Evolutionary conservation across 1,140 invertebrate species (phyloP).

Genomic region (Drosophila hydei): DNA sequence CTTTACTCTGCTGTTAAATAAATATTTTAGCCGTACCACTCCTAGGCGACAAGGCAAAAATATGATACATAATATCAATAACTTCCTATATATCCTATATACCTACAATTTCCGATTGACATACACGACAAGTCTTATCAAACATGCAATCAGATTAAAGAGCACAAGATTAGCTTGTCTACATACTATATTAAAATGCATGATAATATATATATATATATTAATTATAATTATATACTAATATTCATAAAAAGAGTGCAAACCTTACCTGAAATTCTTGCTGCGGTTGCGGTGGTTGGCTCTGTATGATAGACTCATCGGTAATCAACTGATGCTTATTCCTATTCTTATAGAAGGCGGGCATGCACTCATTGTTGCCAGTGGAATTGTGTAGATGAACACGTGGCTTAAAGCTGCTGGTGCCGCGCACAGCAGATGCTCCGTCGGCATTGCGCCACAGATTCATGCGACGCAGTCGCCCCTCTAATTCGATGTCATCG

Average conservation of each 20-base stretch:
- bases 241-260: constrained; percentile 2
- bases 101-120: no score
- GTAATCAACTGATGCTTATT: constrained; percentile 61
- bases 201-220: constrained; percentile 1
- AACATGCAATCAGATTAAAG: constrained; percentile 5
- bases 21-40: no score
- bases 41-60: no score
- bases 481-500: constrained; percentile 79
- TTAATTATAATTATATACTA: constrained; percentile 8
- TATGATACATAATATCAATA: no score
- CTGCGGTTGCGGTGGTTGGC: constrained; percentile 72
- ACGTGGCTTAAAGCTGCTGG: constrained; percentile 37
- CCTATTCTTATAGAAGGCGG: constrained; percentile 69
- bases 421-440: neutral
- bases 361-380: constrained; percentile 63
- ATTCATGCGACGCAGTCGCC: constrained; percentile 71
- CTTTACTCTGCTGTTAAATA: no score
- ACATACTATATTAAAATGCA: neutral
- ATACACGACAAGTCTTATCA: neutral
- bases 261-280: constrained; percentile 73
- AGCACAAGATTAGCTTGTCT: constrained; percentile 2
- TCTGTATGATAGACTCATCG: constrained; percentile 78
- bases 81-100: no score
- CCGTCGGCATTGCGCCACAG: constrained; percentile 61
- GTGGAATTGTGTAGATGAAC: constrained; percentile 9